Percentiles rank a stretch among this genome's conserved stretches.
These are phyloP conservation scores for Rallus limicola DNA, from an alignment of 2,113 vertebrate genomes.

Conservation along the genomic window DNA sequence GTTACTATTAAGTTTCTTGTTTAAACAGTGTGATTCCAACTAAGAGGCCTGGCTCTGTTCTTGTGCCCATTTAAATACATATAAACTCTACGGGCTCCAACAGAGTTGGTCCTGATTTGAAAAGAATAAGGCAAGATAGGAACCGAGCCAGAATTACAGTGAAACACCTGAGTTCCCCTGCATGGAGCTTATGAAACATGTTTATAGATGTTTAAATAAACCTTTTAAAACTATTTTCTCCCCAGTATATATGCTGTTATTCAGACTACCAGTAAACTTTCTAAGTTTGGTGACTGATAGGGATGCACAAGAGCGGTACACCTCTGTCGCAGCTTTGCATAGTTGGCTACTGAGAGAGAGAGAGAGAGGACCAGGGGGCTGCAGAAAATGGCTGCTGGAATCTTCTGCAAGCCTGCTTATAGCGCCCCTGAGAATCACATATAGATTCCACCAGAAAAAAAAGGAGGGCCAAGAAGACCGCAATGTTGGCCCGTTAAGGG, in stretches of 20 bases:
- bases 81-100: background rate
- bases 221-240: background rate
- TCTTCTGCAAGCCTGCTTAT: too few relatives aligned
- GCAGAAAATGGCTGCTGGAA: too few relatives aligned
- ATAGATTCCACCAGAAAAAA: too few relatives aligned
- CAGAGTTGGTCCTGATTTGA: background rate
- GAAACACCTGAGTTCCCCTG: rapidly evolving
- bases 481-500: too few relatives aligned
- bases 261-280: background rate
- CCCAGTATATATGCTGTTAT: background rate
- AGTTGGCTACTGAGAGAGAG: too few relatives aligned
- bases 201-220: background rate
- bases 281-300: background rate
- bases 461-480: too few relatives aligned
- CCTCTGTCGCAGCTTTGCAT: too few relatives aligned
- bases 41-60: background rate
- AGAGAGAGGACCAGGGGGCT: too few relatives aligned
- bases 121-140: background rate
- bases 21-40: background rate
- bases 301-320: background rate
- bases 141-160: background rate
- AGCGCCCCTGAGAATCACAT: too few relatives aligned
- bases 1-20: background rate
- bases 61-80: background rate
- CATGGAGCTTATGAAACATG: background rate